A percentile compares a stretch with the other conserved stretches of the same genome.
phyloP scores from a whole-genome alignment of 1,140 invertebrate species.

The Monomorium pharaonis region DNA sequence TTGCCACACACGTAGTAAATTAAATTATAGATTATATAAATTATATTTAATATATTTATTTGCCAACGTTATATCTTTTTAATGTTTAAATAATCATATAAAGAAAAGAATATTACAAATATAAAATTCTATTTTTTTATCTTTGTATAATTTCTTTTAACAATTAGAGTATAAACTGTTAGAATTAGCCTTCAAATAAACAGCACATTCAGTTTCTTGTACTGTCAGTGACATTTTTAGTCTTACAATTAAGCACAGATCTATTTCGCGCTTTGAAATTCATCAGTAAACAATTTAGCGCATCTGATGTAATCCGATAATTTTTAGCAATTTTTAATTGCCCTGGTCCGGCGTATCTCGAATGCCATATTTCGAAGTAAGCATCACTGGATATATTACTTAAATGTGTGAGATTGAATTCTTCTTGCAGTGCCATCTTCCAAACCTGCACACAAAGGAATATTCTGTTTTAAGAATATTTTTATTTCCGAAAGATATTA shows the following conservation, averaged over 20 bases:
- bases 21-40: neutral
- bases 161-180: neutral
- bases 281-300: constrained; percentile 26
- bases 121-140: neutral
- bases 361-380: constrained; percentile 83
- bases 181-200: neutral
- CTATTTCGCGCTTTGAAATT: constrained; percentile 8
- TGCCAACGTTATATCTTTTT: neutral
- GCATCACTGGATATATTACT: constrained; percentile 79
- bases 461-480: no score
- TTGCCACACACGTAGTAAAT: neutral
- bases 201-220: constrained; percentile 1
- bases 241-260: neutral
- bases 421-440: constrained; percentile 81
- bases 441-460: constrained; percentile 76
- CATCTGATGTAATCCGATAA: constrained; percentile 60
- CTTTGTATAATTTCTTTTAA: neutral
- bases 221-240: neutral
- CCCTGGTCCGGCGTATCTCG: constrained; percentile 80
- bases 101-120: neutral
- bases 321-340: constrained; percentile 76
- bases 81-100: neutral
- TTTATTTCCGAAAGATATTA: no score
- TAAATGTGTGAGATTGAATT: constrained; percentile 81
- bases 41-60: constrained; percentile 17